phyloP scores from a whole-genome alignment of 2,797 vertebrate species.

The Leptatherina wallacei region DNA sequence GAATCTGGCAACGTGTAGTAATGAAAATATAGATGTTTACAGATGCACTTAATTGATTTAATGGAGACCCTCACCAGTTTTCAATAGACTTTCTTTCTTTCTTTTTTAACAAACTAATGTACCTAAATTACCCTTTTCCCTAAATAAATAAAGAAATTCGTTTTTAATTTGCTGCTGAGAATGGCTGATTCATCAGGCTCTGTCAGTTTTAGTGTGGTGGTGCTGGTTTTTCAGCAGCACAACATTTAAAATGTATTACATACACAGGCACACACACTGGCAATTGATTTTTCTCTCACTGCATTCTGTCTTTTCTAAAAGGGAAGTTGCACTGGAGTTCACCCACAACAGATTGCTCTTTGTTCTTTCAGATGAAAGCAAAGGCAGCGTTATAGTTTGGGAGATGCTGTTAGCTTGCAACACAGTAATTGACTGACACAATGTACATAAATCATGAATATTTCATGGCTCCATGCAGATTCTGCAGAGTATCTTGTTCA shows the following conservation, averaged over 20 bases:
- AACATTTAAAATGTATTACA: conserved; percentile 22
- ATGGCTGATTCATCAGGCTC: conserved; percentile 62
- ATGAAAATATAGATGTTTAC: conserved; percentile 72
- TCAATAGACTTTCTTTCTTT: conserved; percentile 51
- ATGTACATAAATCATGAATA: conserved; percentile 8
- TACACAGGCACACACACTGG: not conserved
- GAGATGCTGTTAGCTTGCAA: conserved; percentile 19
- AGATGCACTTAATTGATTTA: conserved; percentile 70
- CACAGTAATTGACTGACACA: not conserved
- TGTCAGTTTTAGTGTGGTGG: conserved; percentile 36
- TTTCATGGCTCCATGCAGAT: conserved; percentile 13
- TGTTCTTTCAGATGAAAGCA: conserved; percentile 40
- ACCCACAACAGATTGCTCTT: conserved; percentile 38
- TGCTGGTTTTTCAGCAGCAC: conserved; percentile 42
- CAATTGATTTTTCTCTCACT: conserved; percentile 35
- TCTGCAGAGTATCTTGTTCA: conserved; percentile 14
- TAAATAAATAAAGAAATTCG: conserved; percentile 67
- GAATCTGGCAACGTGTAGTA: conserved; percentile 44
- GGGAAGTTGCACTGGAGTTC: conserved; percentile 28
- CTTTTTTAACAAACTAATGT: conserved; percentile 44
- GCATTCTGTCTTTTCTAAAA: conserved; percentile 27
- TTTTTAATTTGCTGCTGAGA: conserved; percentile 67
- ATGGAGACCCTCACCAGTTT: conserved; percentile 53
- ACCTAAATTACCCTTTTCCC: conserved; percentile 65
- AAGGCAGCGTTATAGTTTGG: conserved; percentile 11